Evolutionary conservation across 2,113 vertebrate genomes (phyloP).

Genomic region (Chitala chitala): DNA sequence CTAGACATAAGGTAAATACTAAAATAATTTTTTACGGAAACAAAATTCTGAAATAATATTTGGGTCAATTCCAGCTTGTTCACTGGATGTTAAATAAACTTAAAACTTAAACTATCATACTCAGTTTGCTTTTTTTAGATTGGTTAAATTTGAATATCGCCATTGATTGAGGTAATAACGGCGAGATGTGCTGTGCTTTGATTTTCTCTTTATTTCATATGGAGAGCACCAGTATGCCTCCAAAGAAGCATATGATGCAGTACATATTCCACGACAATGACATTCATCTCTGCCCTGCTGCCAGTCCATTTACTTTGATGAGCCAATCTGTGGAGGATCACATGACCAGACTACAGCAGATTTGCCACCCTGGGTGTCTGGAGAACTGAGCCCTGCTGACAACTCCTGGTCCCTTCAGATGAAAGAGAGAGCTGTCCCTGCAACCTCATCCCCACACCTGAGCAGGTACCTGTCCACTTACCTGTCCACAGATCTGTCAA

Average conservation of each 20-base stretch:
- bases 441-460: constrained; percentile 22
- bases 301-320: constrained; percentile 85
- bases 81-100: neutral
- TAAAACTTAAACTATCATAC: neutral
- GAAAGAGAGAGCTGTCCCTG: constrained; percentile 41
- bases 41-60: no score
- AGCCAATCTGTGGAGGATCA: constrained; percentile 54
- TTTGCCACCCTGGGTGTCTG: constrained; percentile 73
- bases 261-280: no score
- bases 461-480: constrained; percentile 7
- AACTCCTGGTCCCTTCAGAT: constrained; percentile 51
- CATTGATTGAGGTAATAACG: no score
- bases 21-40: neutral
- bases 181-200: no score
- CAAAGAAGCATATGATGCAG: neutral
- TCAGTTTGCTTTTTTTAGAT: neutral
- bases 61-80: neutral
- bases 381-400: constrained; percentile 58
- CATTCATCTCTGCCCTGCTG: constrained; percentile 44
- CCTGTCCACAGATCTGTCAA: neutral
- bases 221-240: no score
- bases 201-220: no score
- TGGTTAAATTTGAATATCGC: neutral
- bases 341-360: constrained; percentile 38
- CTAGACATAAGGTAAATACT: neutral